Base-by-base conservation (phyloP, 2,797 vertebrate genomes). In the Staurois parvus region DNA sequence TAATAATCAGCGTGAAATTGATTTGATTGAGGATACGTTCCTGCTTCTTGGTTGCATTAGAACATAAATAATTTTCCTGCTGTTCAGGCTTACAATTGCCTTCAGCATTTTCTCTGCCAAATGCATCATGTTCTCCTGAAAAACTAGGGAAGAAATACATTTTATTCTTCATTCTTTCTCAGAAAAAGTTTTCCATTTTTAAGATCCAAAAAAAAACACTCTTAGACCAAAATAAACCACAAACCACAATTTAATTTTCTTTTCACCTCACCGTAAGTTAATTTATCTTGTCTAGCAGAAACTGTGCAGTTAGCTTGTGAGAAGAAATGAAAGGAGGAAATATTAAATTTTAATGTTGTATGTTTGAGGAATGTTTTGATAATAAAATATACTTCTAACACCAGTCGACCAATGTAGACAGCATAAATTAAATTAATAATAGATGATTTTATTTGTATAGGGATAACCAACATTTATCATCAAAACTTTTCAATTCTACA, bases 11-110 rank as follows among this genome's bases (percentile, higher is more conserved):
- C 37, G 24, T 79, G 82, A 87, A 79, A 45, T 59, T 81, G 78
- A 68, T 48, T 81, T 72, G 59, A 82, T 32, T 48, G 77, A 74
- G 15, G 59, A 32, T 9, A 29, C 30, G 45, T 86, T 81, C 15
- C 48, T 68, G 70, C 48, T 81, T 76, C 76, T 76, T 83, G 62
- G 32, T 62, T 70, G 45, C 52, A 76, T 37, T 76, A 37, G 84
- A 80, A 80, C 77, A 85, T 80, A 80, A 80, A 79, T 85, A 75
- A 85, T 85, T 74, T 80, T 59, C 84, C 77, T 80, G 84, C 84
- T 85, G 64, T 40, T 75, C 70, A 32, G 42, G 30, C 72, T 56
- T 40, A 75, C 76, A 85, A 74, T 80, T 80, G 76, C 84, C 84
- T 79, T 66, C 70, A 80, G 70, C 84, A 56, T 68, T 64, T 80